Evolutionary conservation across 2,888 invertebrate genomes (phyloP).

Genomic region (Lycia hirtaria): DNA sequence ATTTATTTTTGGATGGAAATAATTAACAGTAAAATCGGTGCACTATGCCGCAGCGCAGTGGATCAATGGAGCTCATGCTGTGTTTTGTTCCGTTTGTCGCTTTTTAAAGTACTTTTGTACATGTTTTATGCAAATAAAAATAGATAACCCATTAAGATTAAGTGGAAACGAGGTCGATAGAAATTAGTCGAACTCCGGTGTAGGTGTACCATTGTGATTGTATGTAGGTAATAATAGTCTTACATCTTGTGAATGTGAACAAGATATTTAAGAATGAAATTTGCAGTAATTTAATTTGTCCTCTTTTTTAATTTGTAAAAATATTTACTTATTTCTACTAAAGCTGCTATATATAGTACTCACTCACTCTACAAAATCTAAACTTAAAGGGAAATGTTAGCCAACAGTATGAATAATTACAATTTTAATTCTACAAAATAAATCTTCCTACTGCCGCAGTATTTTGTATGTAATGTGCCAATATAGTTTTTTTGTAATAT

Average conservation of each 20-base stretch:
- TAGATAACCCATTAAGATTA: not conserved
- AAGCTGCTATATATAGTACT: no score
- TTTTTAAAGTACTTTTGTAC: not conserved
- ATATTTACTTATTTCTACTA: not conserved
- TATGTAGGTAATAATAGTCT: no score
- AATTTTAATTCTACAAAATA: no score
- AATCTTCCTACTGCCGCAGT: no score
- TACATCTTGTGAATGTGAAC: no score
- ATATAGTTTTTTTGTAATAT: no score
- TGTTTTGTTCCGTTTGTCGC: not conserved
- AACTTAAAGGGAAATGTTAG: no score
- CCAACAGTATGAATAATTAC: no score
- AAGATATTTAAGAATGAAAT: no score
- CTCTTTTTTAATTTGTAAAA: not conserved
- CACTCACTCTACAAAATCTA: no score
- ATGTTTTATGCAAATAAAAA: slow-evolving; percentile 10
- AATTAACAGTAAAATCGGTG: slow-evolving; percentile 9
- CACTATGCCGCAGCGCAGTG: not conserved
- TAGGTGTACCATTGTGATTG: not conserved
- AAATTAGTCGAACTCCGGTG: not conserved
- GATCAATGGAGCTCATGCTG: slow-evolving; percentile 4
- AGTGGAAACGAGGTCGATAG: not conserved
- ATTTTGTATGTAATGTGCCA: no score
- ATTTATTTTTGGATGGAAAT: slow-evolving; percentile 9
- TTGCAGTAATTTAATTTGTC: no score